phyloP scores from a whole-genome alignment of 2,888 invertebrate genomes.

The Meteorus cinctellus region DNA sequence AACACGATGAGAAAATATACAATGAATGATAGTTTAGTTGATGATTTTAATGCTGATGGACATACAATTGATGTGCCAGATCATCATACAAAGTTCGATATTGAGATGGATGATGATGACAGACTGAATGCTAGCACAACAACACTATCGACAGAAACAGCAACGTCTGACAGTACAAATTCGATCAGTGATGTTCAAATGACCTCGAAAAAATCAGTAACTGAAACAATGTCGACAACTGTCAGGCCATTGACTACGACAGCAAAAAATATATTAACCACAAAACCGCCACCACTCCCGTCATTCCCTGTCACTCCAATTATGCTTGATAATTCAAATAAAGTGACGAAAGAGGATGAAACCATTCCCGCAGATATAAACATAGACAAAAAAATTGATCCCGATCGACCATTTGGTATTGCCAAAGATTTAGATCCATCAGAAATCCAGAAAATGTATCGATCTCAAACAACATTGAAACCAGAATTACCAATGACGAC shows the following conservation, averaged over 20 bases:
- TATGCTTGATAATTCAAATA: slow-evolving; percentile 48
- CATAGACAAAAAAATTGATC: slow-evolving; percentile 36
- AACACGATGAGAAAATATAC: slow-evolving; percentile 6
- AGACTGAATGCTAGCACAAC: slow-evolving; percentile 19
- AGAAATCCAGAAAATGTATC: slow-evolving; percentile 68
- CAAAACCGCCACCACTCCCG: slow-evolving; percentile 47
- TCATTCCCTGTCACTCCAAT: slow-evolving; percentile 62
- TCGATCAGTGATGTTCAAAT: slow-evolving; percentile 18
- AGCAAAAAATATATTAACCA: slow-evolving; percentile 46
- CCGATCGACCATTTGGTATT: slow-evolving; percentile 53
- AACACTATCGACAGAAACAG: slow-evolving; percentile 4
- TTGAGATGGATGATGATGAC: slow-evolving; percentile 17
- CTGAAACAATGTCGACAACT: slow-evolving; percentile 47
- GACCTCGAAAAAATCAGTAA: slow-evolving; percentile 46
- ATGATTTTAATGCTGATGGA: background rate
- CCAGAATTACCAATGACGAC: slow-evolving; percentile 48
- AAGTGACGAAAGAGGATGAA: slow-evolving; percentile 21
- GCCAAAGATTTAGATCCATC: slow-evolving; percentile 64
- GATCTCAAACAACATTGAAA: slow-evolving; percentile 55
- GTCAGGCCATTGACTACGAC: slow-evolving; percentile 45
- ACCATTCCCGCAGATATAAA: slow-evolving; percentile 34
- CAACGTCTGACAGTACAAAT: slow-evolving; percentile 1
- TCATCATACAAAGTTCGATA: slow-evolving; percentile 4
- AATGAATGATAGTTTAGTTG: slow-evolving; percentile 5
- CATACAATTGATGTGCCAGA: background rate